phyloP scores from a whole-genome alignment of 2,113 vertebrate species.

The Micronycteris hirsuta region DNA sequence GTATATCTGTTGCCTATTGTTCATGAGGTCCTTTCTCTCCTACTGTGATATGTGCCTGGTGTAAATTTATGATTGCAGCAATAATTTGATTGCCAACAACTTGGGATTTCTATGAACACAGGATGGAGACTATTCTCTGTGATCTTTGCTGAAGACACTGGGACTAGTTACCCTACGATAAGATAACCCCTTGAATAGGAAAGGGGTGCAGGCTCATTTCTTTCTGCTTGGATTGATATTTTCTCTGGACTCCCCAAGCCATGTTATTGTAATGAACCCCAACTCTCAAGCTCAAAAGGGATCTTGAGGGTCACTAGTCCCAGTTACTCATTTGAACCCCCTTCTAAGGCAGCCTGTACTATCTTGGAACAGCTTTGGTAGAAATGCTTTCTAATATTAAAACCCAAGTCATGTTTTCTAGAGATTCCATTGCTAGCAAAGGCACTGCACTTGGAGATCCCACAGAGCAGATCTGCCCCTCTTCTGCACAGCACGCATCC shows the following conservation, averaged over 20 bases:
- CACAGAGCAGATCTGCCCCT: background rate
- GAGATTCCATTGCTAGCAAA: background rate
- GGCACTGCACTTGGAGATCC: background rate
- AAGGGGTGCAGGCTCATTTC: background rate
- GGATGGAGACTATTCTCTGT: background rate
- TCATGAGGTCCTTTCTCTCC: background rate
- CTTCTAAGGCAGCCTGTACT: background rate
- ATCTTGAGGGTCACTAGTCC: background rate
- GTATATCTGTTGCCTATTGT: background rate
- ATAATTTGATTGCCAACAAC: background rate
- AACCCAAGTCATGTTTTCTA: background rate
- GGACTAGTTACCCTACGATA: background rate
- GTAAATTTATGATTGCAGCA: background rate
- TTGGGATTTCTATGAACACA: background rate
- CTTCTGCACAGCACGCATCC: background rate
- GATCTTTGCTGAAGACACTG: background rate
- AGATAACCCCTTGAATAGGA: background rate
- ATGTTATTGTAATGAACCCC: background rate
- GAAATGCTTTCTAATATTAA: slow-evolving; percentile 11
- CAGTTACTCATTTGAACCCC: background rate
- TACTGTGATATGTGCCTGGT: background rate
- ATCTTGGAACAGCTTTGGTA: background rate
- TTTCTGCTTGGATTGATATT: slow-evolving; percentile 16
- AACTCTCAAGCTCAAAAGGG: background rate
- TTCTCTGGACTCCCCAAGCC: background rate